Percentiles rank a stretch among this genome's conserved stretches.
Evolutionary conservation across 2,113 vertebrate species (phyloP).

Genomic region (Mungos mungo): DNA sequence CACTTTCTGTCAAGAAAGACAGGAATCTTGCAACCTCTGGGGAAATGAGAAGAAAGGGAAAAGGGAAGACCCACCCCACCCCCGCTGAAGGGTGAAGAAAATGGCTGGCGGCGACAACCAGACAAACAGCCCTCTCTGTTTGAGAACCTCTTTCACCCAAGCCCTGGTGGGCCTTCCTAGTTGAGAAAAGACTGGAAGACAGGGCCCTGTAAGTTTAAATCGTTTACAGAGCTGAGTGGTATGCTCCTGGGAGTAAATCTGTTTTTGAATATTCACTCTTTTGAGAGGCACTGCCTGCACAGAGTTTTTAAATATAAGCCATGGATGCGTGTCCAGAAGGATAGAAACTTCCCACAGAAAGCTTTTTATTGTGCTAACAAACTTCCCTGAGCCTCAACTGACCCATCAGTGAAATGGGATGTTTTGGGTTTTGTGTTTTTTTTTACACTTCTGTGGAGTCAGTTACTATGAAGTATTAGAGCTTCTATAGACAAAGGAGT

Average conservation of each 20-base stretch:
- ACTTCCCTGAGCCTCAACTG: conserved; percentile 7
- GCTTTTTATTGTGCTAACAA: neutral
- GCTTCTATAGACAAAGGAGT: neutral
- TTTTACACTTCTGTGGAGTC: neutral
- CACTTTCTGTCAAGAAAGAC: neutral
- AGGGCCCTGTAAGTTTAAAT: neutral
- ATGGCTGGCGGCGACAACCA: neutral
- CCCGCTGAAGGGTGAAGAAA: neutral
- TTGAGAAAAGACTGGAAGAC: neutral
- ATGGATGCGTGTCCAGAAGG: neutral
- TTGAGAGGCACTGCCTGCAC: neutral
- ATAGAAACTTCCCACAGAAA: conserved; percentile 19
- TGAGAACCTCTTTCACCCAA: neutral
- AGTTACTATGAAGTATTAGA: neutral
- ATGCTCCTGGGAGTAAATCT: neutral
- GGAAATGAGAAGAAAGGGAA: neutral
- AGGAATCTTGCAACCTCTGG: neutral
- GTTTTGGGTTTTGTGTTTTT: neutral
- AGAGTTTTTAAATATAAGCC: neutral
- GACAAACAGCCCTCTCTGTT: neutral
- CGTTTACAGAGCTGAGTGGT: neutral
- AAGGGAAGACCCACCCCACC: neutral
- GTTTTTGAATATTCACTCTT: neutral
- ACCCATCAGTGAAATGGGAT: neutral
- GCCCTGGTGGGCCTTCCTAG: neutral